Conservation (phyloP, 2,888 invertebrate species). For the Laspeyria flexula region DNA sequence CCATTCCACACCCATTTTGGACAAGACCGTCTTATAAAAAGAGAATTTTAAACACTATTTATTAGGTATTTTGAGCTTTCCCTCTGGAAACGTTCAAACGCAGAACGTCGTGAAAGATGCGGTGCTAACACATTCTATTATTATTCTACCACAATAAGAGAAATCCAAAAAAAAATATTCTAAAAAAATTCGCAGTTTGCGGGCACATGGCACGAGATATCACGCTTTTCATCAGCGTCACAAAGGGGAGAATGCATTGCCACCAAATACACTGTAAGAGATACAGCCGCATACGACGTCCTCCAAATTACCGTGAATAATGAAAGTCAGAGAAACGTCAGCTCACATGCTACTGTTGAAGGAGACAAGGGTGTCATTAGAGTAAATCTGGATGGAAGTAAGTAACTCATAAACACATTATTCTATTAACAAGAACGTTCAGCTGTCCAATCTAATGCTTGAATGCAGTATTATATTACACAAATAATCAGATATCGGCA, state of each 20-base stretch:
- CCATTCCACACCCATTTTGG: no score
- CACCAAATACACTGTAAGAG: slow-evolving; percentile 34
- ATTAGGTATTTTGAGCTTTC: no score
- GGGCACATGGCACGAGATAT: slow-evolving; percentile 71
- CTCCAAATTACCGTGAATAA: slow-evolving; percentile 55
- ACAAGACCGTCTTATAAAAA: no score
- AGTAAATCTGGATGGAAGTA: slow-evolving; percentile 51
- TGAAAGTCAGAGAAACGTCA: slow-evolving; percentile 49
- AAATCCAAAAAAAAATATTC: background rate
- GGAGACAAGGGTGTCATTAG: slow-evolving; percentile 61
- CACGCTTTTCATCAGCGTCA: slow-evolving; percentile 69
- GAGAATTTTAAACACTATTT: no score
- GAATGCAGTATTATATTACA: no score
- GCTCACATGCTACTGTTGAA: slow-evolving; percentile 44
- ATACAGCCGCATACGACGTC: slow-evolving; percentile 43
- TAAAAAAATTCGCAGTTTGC: slow-evolving; percentile 59
- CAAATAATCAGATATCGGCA: no score
- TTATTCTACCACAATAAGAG: no score
- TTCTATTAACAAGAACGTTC: no score
- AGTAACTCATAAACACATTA: slow-evolving; percentile 7
- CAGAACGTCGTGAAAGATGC: no score
- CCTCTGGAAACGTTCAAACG: no score
- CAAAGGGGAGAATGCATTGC: slow-evolving; percentile 67
- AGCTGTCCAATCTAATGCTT: no score
- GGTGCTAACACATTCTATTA: no score